Base-by-base conservation (phyloP, 2,888 invertebrate genomes). In the Drosophila kambysellisi region DNA sequence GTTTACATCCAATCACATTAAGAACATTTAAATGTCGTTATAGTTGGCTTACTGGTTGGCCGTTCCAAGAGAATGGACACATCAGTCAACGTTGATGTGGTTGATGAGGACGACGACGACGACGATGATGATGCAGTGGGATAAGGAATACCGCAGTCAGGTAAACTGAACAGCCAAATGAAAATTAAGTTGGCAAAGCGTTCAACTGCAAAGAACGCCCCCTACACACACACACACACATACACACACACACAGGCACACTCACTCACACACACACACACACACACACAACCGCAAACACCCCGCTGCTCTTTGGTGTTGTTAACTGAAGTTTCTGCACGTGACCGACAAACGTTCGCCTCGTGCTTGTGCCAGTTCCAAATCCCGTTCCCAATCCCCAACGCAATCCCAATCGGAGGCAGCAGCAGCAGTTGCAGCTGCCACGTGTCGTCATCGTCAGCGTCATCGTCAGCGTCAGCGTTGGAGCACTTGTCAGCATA, bases 401-500 rank as follows among this genome's bases (percentile, higher is more conserved):
- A 39, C n/a, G 39, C 29, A 29, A 32, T 35, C n/a, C 33, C 70
- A 53, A 37, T 75, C 46, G 61, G 53, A 50, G 39, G 29, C 52
- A 66, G 70, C 66, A 66, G 29, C 52, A 66, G 70, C 66, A 66
- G 39, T 77, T 75, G 67, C 64, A 54, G 43, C 81, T 76, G 79
- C 87, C 87, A 83, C 83, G 86, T 81, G 83, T 70, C 81, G 58
- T 66, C 61, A 53, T 12, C 54, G 37, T 35, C 29, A 46, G 4
- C 50, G 29, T n/a, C n/a, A n/a, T n/a, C n/a, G n/a, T 20, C 43
- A 39, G 33, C 39, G 57, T 57, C 74, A 63, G 64, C 65, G 64
- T 52, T 72, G 70, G 63, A 62, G 81, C 88, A 89, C 89, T 85
- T 89, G 88, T 89, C 85, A 82, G 89, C 85, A 88, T 88, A 89